Evolutionary conservation across 2,888 invertebrate species (phyloP), one percentile per base, ranked within the genome.

Genomic region (Slavum lentiscoides): DNA sequence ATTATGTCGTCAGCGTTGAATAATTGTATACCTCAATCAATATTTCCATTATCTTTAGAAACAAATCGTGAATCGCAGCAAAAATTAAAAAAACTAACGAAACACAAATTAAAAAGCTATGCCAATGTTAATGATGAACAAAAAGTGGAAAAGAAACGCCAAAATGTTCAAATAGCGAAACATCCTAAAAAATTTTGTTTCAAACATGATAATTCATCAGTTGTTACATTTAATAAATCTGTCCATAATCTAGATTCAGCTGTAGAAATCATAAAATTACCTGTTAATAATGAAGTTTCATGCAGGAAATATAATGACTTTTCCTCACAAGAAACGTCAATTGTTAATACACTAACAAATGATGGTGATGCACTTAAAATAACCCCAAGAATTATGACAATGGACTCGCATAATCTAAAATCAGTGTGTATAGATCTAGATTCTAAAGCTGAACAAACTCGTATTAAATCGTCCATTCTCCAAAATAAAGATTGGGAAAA

Each of bases 71-170:
- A 23, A 7, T 39, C 64, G 21, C 66, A 88, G 15, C 67, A 82
- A 69, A 80, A 82, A 39, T 59, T 80, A 88, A 64, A 58, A 66
- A 64, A 58, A 66, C 55, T 37, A 19, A 72, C 64, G 0, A 80
- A 80, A 66, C 62, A 23, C 4, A 64, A 58, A 19, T n/a, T 80
- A 15, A 80, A 80, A 62, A 0, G 1, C 13, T 49, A 0, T 21
- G 13, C 55, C 11, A 49, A 13, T 49, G 13, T 9, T 19, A 62
- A 8, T 62, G 37, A 21, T 30, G 62, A 53, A 4, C 49, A 53
- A 62, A 70, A 62, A 62, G 8, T 1, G 0, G 74, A 66, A 59
- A 67, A 67, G 43, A 59, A 55, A 70, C 19, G 4, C 15, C 13
- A 49, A 49, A 11, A 13, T 13, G 1, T 2, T 15, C 49, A 49